Conservation (phyloP, 2,888 invertebrate genomes). For the Ophonus ardosiacus region DNA sequence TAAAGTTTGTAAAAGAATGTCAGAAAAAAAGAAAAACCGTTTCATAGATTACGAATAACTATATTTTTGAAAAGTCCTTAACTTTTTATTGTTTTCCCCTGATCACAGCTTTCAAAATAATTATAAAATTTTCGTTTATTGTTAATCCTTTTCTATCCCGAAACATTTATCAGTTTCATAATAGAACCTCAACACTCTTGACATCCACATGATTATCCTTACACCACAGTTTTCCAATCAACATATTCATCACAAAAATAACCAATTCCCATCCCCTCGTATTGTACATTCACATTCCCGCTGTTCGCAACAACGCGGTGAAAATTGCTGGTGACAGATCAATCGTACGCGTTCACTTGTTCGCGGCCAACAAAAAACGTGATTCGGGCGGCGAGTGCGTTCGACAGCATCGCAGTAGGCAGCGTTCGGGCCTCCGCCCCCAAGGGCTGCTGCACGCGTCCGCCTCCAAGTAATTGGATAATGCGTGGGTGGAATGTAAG, state of each 20-base stretch:
- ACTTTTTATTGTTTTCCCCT: no score
- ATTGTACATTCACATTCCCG: neutral
- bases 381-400: constrained; percentile 11
- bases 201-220: neutral
- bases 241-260: constrained; percentile 12
- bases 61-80: no score
- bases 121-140: no score
- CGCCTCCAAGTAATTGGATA: neutral
- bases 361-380: constrained; percentile 68
- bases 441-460: neutral
- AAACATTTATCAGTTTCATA: no score
- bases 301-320: constrained; percentile 51
- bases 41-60: no score
- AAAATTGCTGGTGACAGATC: constrained; percentile 74
- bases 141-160: no score
- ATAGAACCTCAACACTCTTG: neutral
- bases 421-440: neutral
- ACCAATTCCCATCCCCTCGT: constrained; percentile 15
- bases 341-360: constrained; percentile 69
- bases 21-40: no score
- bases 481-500: neutral
- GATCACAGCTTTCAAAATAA: no score
- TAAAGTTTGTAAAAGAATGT: no score
- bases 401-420: constrained; percentile 36
- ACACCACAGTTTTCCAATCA: constrained; percentile 38